Conservation (phyloP, 2,113 vertebrate genomes). For the Miniopterus natalensis region DNA sequence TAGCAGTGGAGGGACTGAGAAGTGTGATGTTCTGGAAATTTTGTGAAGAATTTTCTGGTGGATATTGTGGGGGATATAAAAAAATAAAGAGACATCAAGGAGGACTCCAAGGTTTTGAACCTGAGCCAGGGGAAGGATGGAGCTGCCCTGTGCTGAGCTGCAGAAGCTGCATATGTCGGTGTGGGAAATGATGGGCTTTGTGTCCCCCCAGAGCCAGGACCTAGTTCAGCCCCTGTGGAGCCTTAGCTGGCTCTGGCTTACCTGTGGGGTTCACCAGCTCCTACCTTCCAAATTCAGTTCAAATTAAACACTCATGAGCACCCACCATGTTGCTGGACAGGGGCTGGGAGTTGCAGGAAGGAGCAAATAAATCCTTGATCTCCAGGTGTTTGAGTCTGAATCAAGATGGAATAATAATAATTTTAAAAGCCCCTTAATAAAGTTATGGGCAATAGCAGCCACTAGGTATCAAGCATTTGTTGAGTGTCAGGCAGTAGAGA, state of each 20-base stretch:
- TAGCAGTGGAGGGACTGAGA: neutral
- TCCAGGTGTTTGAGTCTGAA: neutral
- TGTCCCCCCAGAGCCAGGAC: neutral
- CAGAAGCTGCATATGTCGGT: fast-evolving
- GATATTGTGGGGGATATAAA: neutral
- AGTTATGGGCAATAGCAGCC: neutral
- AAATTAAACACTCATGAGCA: neutral
- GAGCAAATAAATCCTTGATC: neutral
- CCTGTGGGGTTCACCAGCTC: neutral
- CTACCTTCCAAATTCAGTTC: neutral
- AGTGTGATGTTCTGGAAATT: neutral
- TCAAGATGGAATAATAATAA: neutral
- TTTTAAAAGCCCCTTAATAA: neutral
- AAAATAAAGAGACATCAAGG: neutral
- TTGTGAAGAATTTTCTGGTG: neutral
- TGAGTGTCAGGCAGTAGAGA: neutral
- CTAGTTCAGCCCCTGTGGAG: neutral
- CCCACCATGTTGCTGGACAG: no score
- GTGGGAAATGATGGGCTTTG: neutral
- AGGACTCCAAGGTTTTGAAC: neutral
- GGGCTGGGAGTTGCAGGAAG: neutral
- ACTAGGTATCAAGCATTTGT: no score
- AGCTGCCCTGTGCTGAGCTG: neutral
- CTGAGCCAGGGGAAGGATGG: neutral
- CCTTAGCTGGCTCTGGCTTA: neutral